Conservation (phyloP, 2,888 invertebrate genomes). For the Pachycephus smyrnensis region DNA sequence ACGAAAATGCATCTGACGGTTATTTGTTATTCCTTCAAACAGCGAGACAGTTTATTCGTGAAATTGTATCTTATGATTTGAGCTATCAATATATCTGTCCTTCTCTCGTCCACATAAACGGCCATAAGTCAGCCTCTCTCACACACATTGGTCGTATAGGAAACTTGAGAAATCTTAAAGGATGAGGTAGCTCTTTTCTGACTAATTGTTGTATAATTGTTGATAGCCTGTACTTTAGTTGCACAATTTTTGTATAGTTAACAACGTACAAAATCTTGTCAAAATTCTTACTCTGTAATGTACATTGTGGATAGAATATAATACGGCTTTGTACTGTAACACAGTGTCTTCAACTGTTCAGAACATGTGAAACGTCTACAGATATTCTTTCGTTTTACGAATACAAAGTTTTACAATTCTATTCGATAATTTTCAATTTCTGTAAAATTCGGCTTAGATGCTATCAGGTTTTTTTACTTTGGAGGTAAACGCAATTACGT, state of each 20-base stretch:
- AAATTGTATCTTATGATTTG: too few relatives aligned
- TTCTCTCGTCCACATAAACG: not conserved
- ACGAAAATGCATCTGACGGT: too few relatives aligned
- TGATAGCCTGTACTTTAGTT: too few relatives aligned
- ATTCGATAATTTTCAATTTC: too few relatives aligned
- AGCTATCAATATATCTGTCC: not conserved
- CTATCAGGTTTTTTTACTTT: not conserved
- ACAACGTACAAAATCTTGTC: too few relatives aligned
- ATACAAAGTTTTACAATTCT: not conserved
- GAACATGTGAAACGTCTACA: not conserved
- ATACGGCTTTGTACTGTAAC: not conserved
- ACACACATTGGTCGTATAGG: not conserved
- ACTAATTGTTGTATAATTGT: too few relatives aligned
- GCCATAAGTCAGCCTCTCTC: not conserved
- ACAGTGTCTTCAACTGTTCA: not conserved
- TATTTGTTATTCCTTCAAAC: too few relatives aligned
- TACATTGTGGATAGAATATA: too few relatives aligned
- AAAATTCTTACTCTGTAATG: too few relatives aligned
- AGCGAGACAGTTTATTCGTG: too few relatives aligned
- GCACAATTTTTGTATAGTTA: too few relatives aligned
- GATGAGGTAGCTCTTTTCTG: too few relatives aligned
- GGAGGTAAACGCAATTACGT: not conserved
- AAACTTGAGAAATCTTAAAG: not conserved
- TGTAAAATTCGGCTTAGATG: not conserved
- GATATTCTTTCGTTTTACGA: not conserved